Percentiles rank a stretch among this genome's conserved stretches.
phyloP scores from a whole-genome alignment of 2,888 invertebrate species.

The Pandemis corylana region DNA sequence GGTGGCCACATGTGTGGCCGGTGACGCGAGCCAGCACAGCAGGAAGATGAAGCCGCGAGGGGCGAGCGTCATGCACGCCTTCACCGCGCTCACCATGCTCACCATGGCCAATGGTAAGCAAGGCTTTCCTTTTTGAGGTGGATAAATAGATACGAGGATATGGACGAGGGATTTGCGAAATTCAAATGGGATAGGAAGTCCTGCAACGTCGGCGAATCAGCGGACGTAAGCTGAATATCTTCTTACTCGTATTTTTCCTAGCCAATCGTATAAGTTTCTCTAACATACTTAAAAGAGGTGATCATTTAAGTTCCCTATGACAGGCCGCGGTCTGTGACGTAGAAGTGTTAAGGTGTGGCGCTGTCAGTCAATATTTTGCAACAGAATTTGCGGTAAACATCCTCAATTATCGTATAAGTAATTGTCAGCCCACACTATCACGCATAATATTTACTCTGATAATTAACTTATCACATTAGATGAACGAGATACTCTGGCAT shows the following conservation, averaged over 20 bases:
- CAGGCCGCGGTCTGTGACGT: neutral
- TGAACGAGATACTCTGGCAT: conserved; percentile 11
- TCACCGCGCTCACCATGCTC: conserved; percentile 92
- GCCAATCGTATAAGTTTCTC: no score
- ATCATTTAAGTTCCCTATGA: no score
- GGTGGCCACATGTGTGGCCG: conserved; percentile 74
- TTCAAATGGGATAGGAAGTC: no score
- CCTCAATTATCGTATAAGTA: conserved; percentile 19
- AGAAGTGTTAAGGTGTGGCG: conserved; percentile 5
- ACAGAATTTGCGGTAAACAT: conserved; percentile 13
- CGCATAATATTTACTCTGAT: conserved; percentile 25
- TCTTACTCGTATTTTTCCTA: neutral
- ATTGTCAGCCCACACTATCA: conserved; percentile 26
- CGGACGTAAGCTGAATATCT: neutral
- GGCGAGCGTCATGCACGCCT: conserved; percentile 91
- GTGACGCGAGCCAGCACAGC: conserved; percentile 63
- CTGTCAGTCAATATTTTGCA: conserved; percentile 10
- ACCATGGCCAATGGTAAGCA: conserved; percentile 91
- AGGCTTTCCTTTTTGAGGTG: no score
- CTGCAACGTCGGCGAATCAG: no score
- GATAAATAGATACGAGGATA: no score
- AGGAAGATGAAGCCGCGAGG: conserved; percentile 83
- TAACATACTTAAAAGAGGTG: no score
- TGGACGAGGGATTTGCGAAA: no score
- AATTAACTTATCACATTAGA: conserved; percentile 14